Base-by-base conservation (phyloP, 2,797 vertebrate species). In the Tadarida brasiliensis region DNA sequence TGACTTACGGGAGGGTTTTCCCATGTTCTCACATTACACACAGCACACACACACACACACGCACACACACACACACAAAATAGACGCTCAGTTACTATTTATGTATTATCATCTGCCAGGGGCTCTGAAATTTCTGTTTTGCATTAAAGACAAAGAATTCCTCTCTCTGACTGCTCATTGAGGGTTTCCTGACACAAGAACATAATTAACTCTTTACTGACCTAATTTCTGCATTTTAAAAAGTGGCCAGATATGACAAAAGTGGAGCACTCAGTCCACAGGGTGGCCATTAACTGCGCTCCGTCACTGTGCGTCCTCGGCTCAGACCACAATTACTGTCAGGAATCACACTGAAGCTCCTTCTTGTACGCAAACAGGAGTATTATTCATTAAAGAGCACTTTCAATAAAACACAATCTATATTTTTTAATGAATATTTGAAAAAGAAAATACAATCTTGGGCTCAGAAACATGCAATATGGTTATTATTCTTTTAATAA, bases 291-390 rank as follows among this genome's bases (percentile, higher is more conserved):
- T 99, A 99, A 97, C 98, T 87, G 98, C 97, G 95, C 98, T 98
- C 98, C 76, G 88, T 98, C 98, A 98, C 92, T 97, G 98, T 98
- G 98, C 98, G 94, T 98, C 91, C 98, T 99, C 98, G 97, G 97
- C 98, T 98, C 98, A 98, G 98, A 97, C 98, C 98, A 98, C 98
- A 99, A 99, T 99, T 99, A 99, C 99, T 98, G 98, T 97, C 98
- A 98, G 98, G 98, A 97, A 98, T 97, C 97, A 98, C 97, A 90
- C 97, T 96, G 98, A 98, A 98, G 98, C 97, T 96, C 94, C 97
- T 98, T 94, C 98, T 87, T 98, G 98, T 98, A 97, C 97, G 96
- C 98, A 98, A 98, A 98, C 98, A 98, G 93, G 98, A 98, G 85
- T 59, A 3, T 97, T 96, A 96, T 96, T 98, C 98, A 98, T 98